Conservation (phyloP, 2,888 invertebrate species). For the Tridacna gigas region DNA sequence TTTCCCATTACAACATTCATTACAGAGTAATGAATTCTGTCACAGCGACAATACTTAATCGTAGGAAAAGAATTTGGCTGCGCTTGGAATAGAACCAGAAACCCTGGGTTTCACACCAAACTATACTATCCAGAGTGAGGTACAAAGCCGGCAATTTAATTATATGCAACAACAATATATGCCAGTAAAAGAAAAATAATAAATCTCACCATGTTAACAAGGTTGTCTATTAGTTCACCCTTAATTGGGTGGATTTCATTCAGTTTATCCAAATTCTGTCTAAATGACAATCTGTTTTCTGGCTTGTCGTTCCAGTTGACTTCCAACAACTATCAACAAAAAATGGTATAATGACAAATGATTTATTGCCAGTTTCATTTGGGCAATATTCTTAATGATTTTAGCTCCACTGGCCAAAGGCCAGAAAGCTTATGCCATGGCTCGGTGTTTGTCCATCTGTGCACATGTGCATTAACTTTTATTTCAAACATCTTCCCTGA, state of each 20-base stretch:
- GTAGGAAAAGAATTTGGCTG: background rate
- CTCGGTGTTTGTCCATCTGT: too few species aligned
- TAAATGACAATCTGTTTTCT: conserved; percentile 72
- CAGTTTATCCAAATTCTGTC: conserved; percentile 68
- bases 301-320: conserved; percentile 69
- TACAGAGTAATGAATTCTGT: too few species aligned
- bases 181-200: background rate
- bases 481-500: too few species aligned
- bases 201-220: conserved; percentile 68
- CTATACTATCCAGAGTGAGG: too few species aligned
- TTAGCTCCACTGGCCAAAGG: too few species aligned
- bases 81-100: background rate
- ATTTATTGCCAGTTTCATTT: too few species aligned
- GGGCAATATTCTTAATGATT: too few species aligned
- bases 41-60: background rate
- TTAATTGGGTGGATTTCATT: conserved; percentile 73
- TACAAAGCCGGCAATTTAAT: background rate
- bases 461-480: too few species aligned
- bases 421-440: too few species aligned
- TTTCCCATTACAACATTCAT: too few species aligned
- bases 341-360: too few species aligned
- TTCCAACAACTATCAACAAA: conserved; percentile 51
- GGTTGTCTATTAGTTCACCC: conserved; percentile 72
- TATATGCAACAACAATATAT: background rate
- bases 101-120: background rate